A percentile compares a stretch with the other conserved stretches of the same genome.
These are phyloP conservation scores for Nipponacmea schrenckii DNA, from an alignment of 2,888 invertebrate species.

Conservation along the genomic window DNA sequence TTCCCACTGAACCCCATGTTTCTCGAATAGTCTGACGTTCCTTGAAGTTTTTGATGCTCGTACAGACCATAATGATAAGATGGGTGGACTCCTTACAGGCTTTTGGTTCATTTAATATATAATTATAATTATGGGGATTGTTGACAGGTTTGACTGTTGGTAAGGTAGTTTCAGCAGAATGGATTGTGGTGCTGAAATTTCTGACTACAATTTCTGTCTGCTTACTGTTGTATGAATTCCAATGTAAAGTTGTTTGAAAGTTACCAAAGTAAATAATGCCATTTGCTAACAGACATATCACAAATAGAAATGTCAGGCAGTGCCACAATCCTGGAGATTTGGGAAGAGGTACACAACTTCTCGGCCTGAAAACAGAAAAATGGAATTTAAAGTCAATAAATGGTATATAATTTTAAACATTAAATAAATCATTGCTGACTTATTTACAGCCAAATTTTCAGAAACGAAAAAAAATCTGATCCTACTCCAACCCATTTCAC, in stretches of 20 bases:
- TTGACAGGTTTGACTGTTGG: neutral
- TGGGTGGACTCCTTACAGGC: slow-evolving; percentile 25
- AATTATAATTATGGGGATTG: slow-evolving; percentile 25
- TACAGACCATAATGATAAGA: slow-evolving; percentile 49
- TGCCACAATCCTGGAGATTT: neutral
- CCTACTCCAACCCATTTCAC: too few relatives aligned
- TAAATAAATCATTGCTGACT: too few relatives aligned
- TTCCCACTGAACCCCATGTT: slow-evolving; percentile 57
- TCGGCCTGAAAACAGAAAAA: too few relatives aligned
- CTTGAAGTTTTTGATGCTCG: slow-evolving; percentile 49
- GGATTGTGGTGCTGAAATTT: neutral
- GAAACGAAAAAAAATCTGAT: too few relatives aligned
- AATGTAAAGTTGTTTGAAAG: neutral
- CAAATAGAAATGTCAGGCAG: slow-evolving; percentile 11
- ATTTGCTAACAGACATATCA: slow-evolving; percentile 12
- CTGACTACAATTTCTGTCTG: neutral
- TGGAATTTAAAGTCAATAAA: too few relatives aligned
- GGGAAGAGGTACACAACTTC: too few relatives aligned
- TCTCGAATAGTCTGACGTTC: slow-evolving; percentile 52
- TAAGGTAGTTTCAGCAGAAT: neutral
- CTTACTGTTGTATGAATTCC: neutral
- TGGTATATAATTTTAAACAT: too few relatives aligned
- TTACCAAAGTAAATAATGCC: slow-evolving; percentile 2
- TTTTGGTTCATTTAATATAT: slow-evolving; percentile 30
- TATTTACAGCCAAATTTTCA: too few relatives aligned